Conservation (phyloP, 2,888 invertebrate genomes). For the Caenorhabditis afra region DNA sequence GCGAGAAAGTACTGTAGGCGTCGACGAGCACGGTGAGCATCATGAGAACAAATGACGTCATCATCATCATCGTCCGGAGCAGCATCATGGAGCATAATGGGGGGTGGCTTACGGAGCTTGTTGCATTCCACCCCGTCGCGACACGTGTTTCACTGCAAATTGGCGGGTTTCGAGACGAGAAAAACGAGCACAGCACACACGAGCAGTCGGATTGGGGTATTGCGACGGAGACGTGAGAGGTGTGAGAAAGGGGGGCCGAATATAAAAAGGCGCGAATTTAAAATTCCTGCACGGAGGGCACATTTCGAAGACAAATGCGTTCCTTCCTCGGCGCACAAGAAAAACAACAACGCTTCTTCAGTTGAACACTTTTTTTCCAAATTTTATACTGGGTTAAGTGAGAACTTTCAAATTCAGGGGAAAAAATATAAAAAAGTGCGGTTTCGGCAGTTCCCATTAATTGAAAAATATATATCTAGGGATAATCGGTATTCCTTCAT, state of each 20-base stretch:
- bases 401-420: no score
- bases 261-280: constrained; percentile 27
- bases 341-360: no score
- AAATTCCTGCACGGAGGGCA: constrained; percentile 36
- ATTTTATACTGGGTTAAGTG: no score
- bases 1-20: constrained; percentile 53
- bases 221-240: constrained; percentile 24
- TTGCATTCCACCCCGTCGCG: no score
- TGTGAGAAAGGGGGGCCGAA: constrained; percentile 14
- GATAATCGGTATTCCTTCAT: no score
- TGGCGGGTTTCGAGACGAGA: constrained; percentile 6
- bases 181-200: constrained; percentile 11
- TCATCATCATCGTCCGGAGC: constrained; percentile 19
- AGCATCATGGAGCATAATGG: background rate
- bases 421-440: no score
- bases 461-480: no score
- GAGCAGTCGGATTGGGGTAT: constrained; percentile 3
- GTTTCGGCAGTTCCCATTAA: no score
- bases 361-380: no score
- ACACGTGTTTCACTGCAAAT: constrained; percentile 3
- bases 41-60: constrained; percentile 5
- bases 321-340: background rate
- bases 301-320: constrained; percentile 17
- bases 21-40: constrained; percentile 21
- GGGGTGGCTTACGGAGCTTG: no score